Evolutionary conservation across 2,888 invertebrate species (phyloP).

Genomic region (Drosophila testacea): DNA sequence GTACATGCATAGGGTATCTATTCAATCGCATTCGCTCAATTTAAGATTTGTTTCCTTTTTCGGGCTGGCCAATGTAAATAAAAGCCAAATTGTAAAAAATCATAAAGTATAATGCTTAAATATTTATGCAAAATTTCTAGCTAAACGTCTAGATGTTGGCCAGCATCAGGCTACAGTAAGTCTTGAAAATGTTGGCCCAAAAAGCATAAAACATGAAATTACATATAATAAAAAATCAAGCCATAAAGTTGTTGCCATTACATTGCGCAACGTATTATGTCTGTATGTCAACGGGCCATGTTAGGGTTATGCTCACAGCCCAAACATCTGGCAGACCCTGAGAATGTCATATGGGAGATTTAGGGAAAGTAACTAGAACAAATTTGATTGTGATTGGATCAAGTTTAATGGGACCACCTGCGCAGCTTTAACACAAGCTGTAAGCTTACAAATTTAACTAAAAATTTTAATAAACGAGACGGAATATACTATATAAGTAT

Average conservation of each 20-base stretch:
- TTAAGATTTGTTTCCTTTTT: slow-evolving; percentile 6
- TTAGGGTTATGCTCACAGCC: slow-evolving; percentile 24
- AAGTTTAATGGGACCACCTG: slow-evolving; percentile 16
- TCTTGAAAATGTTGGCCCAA: slow-evolving; percentile 46
- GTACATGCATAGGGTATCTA: slow-evolving; percentile 1
- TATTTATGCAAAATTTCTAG: slow-evolving; percentile 71
- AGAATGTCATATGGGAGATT: slow-evolving; percentile 2
- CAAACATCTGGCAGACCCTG: slow-evolving; percentile 3
- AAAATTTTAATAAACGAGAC: slow-evolving; percentile 9
- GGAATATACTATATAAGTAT: neutral
- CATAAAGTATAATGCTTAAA: slow-evolving; percentile 72
- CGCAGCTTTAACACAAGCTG: neutral
- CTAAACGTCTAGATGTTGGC: slow-evolving; percentile 45
- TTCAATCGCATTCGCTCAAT: neutral
- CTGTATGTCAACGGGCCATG: slow-evolving; percentile 22
- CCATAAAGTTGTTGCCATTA: slow-evolving; percentile 69
- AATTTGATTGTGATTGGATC: slow-evolving; percentile 56
- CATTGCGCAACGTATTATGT: slow-evolving; percentile 36
- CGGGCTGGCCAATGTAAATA: slow-evolving; percentile 45
- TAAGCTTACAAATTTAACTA: neutral
- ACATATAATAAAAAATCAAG: slow-evolving; percentile 74
- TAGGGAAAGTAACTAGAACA: slow-evolving; percentile 41
- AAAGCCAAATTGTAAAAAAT: slow-evolving; percentile 70
- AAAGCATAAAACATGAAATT: slow-evolving; percentile 73
- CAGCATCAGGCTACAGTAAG: slow-evolving; percentile 22